Conservation (phyloP, 2,113 vertebrate species). For the Dascyllus trimaculatus region DNA sequence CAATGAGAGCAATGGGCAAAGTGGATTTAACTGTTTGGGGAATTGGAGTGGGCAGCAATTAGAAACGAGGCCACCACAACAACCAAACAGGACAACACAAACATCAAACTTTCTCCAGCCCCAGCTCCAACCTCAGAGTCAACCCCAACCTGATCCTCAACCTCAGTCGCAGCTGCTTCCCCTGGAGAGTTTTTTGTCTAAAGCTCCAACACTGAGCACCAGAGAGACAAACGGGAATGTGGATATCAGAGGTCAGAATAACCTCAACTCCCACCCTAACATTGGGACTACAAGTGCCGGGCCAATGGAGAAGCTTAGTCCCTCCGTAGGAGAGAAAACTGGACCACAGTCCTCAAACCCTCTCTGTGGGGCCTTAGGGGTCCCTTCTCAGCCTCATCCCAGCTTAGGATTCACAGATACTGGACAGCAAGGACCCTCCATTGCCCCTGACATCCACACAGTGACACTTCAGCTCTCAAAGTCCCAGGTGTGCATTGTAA, state of each 20-base stretch:
- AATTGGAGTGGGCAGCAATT: slow-evolving; percentile 74
- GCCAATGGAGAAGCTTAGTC: slow-evolving; percentile 77
- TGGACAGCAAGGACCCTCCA: slow-evolving; percentile 77
- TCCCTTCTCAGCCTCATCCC: slow-evolving; percentile 70
- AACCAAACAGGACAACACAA: slow-evolving; percentile 59
- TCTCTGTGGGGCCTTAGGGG: slow-evolving; percentile 68
- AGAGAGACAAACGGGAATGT: slow-evolving; percentile 66
- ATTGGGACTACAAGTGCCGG: slow-evolving; percentile 33
- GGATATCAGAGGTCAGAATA: slow-evolving; percentile 61
- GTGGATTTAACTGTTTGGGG: slow-evolving; percentile 68
- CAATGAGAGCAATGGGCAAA: slow-evolving; percentile 53
- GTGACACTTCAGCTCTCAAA: slow-evolving; percentile 95
- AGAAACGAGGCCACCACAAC: slow-evolving; percentile 48
- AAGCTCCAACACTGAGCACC: slow-evolving; percentile 61
- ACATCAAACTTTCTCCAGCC: slow-evolving; percentile 69
- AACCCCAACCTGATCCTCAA: slow-evolving; percentile 54
- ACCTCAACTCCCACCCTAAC: slow-evolving; percentile 57
- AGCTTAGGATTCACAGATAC: slow-evolving; percentile 75
- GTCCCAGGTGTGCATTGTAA: slow-evolving; percentile 87
- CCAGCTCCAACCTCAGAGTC: slow-evolving; percentile 63
- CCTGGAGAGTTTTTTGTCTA: slow-evolving; percentile 77
- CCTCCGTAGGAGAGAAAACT: slow-evolving; percentile 64
- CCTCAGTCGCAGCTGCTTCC: slow-evolving; percentile 69
- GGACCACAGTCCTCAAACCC: slow-evolving; percentile 59
- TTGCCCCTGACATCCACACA: slow-evolving; percentile 89